Percentiles rank a stretch among this genome's conserved stretches.
Evolutionary conservation across 2,113 vertebrate species (phyloP).

Genomic region (Albula goreensis): DNA sequence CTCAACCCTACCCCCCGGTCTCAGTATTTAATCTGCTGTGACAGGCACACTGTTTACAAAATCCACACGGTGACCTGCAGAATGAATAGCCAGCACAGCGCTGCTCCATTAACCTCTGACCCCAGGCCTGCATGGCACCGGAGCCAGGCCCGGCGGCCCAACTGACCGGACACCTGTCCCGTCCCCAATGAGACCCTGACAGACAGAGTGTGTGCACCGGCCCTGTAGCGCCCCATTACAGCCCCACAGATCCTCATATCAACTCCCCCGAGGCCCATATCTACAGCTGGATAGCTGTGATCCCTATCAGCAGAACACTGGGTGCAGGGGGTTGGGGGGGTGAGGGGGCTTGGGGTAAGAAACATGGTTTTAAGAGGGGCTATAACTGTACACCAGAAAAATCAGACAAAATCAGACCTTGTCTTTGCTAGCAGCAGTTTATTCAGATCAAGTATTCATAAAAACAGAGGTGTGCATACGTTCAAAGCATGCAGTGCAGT

Average conservation of each 20-base stretch:
- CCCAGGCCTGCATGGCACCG: conserved; percentile 52
- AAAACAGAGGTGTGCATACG: not conserved
- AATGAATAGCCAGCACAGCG: conserved; percentile 68
- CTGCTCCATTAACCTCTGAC: conserved; percentile 78
- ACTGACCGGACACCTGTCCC: conserved; percentile 62
- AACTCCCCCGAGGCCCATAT: not conserved
- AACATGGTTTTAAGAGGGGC: not conserved
- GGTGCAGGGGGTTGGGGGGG: not conserved
- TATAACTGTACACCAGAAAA: not conserved
- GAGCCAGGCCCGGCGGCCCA: conserved; percentile 47
- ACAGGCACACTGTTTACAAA: conserved; percentile 78
- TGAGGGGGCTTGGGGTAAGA: not conserved
- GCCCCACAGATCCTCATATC: not conserved
- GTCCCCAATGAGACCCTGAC: conserved; percentile 10
- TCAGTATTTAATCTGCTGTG: conserved; percentile 76
- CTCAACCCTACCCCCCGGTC: conserved; percentile 57
- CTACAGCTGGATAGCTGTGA: not conserved
- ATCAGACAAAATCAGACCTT: conserved; percentile 7
- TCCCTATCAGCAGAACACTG: not conserved
- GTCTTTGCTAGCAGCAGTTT: not conserved
- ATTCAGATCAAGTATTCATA: not conserved
- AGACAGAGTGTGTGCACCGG: not conserved
- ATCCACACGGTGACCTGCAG: conserved; percentile 69
- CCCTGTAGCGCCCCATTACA: too few relatives aligned
- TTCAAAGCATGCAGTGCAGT: not conserved